These are phyloP conservation scores for Oxyura jamaicensis DNA, from an alignment of 2,113 vertebrate species.

Conservation along the genomic window DNA sequence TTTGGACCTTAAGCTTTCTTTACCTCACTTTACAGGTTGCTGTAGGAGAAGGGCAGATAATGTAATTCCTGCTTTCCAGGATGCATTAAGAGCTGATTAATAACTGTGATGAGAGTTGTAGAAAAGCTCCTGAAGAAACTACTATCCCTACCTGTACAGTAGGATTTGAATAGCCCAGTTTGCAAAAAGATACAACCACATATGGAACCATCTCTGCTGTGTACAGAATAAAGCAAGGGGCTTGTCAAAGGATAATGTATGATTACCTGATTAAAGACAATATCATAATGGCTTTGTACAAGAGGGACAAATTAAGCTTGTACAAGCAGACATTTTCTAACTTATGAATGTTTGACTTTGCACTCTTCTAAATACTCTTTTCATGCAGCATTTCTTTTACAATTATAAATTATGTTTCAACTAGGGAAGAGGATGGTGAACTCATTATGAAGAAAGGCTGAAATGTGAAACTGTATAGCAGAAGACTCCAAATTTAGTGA, in stretches of 20 bases:
- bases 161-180: background rate
- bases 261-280: background rate
- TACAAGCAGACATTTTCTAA: background rate
- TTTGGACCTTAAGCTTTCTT: background rate
- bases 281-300: background rate
- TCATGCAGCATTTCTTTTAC: background rate
- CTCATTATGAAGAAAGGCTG: background rate
- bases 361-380: background rate
- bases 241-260: background rate
- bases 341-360: background rate
- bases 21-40: background rate
- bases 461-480: background rate
- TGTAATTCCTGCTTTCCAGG: background rate
- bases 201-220: background rate
- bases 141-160: background rate
- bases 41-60: background rate
- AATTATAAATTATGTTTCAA: background rate
- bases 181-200: background rate
- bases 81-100: background rate
- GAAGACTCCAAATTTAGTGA: background rate
- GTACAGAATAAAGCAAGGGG: background rate
- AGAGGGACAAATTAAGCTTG: slow-evolving; percentile 1
- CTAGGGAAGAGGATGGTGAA: background rate
- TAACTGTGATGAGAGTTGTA: background rate
- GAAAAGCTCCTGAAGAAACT: background rate